These are phyloP conservation scores for Endotricha flammealis DNA, from an alignment of 2,888 invertebrate species.

Conservation along the genomic window DNA sequence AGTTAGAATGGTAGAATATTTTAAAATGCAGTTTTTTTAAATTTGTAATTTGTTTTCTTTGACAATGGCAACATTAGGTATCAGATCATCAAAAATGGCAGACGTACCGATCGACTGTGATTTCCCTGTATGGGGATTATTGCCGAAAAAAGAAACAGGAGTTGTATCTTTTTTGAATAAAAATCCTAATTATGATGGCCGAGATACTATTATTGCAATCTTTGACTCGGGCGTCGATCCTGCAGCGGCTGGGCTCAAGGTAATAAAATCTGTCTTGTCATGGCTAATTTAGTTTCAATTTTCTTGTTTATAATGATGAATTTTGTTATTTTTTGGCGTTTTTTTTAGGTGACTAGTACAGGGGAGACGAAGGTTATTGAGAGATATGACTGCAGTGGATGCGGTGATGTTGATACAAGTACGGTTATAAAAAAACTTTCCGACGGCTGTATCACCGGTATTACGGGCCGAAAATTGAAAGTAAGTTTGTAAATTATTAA, in stretches of 20 bases:
- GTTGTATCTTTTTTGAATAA: conserved; percentile 91
- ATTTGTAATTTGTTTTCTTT: too few relatives aligned
- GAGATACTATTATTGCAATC: conserved; percentile 94
- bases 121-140: conserved; percentile 90
- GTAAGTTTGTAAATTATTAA: conserved; percentile 63
- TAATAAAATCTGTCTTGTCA: conserved; percentile 76
- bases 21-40: too few relatives aligned
- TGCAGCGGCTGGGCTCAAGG: conserved; percentile 95
- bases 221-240: conserved; percentile 99
- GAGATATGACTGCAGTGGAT: conserved; percentile 96
- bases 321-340: conserved; percentile 16
- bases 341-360: conserved; percentile 86
- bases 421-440: conserved; percentile 63
- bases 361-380: conserved; percentile 96
- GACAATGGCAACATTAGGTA: conserved; percentile 36
- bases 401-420: conserved; percentile 97
- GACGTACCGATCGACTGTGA: conserved; percentile 78
- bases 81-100: conserved; percentile 75
- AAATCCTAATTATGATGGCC: conserved; percentile 94
- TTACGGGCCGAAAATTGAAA: conserved; percentile 92
- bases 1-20: too few relatives aligned
- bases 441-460: conserved; percentile 88
- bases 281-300: conserved; percentile 50
- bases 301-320: conserved; percentile 26
- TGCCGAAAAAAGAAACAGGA: conserved; percentile 97